Evolutionary conservation across 2,888 invertebrate species (phyloP).

Genomic region (Diadromus collaris): DNA sequence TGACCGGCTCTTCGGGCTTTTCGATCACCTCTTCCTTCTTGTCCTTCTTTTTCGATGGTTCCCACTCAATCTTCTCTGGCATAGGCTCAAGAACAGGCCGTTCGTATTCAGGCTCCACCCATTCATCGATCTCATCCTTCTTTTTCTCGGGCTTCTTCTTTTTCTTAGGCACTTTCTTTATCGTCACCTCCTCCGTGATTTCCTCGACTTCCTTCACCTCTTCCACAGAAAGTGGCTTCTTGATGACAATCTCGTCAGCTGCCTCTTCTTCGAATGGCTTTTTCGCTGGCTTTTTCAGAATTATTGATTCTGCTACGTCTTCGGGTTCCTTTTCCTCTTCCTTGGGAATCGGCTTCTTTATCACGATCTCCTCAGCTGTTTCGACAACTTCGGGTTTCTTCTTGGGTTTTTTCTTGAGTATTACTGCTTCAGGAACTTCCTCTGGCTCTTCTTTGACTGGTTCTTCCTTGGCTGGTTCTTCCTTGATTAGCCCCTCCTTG

Average conservation of each 20-base stretch:
- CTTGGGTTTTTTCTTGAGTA: conserved; percentile 69
- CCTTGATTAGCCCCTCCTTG: conserved; percentile 78
- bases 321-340: conserved; percentile 70
- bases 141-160: conserved; percentile 58
- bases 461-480: conserved; percentile 73
- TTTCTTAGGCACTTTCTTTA: conserved; percentile 57
- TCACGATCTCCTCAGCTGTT: conserved; percentile 66
- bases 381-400: conserved; percentile 68
- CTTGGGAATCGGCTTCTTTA: conserved; percentile 65
- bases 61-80: conserved; percentile 66
- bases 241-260: conserved; percentile 78
- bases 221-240: conserved; percentile 72
- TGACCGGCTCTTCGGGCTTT: conserved; percentile 70
- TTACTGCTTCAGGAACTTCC: conserved; percentile 71
- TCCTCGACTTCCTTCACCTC: conserved; percentile 67
- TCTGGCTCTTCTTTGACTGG: conserved; percentile 65
- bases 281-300: conserved; percentile 67
- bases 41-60: conserved; percentile 70
- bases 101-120: conserved; percentile 68
- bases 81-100: conserved; percentile 68
- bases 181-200: conserved; percentile 63
- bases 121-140: conserved; percentile 62
- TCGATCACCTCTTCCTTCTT: conserved; percentile 59
- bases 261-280: conserved; percentile 69
- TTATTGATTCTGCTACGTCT: conserved; percentile 66